Percentiles rank a stretch among this genome's conserved stretches.
These are phyloP conservation scores for Oryzias javanicus DNA, from an alignment of 2,113 vertebrate species.

Conservation along the genomic window DNA sequence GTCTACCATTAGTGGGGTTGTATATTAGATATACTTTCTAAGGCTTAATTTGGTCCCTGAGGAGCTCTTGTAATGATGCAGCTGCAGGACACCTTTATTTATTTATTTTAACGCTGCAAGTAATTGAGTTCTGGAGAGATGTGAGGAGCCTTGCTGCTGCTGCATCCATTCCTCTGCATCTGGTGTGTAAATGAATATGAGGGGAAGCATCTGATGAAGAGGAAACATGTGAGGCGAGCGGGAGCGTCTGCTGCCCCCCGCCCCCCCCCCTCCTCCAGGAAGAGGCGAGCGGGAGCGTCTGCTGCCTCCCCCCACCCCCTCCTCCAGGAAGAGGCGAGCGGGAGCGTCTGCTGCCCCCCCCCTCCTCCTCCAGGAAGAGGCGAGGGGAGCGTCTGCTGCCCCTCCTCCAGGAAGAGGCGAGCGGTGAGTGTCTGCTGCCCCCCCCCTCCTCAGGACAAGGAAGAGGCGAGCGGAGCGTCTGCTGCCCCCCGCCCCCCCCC, in stretches of 20 bases:
- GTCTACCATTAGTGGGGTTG: conserved; percentile 75
- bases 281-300: conserved; percentile 19
- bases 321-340: conserved; percentile 35
- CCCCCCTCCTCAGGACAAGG: too few relatives aligned
- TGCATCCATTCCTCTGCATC: conserved; percentile 55
- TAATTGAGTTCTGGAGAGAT: conserved; percentile 74
- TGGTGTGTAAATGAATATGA: conserved; percentile 52
- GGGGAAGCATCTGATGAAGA: conserved; percentile 34
- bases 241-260: conserved; percentile 7
- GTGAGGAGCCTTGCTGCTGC: conserved; percentile 48
- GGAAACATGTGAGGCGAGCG: background rate
- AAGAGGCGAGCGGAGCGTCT: too few relatives aligned
- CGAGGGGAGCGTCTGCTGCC: conserved; percentile 7
- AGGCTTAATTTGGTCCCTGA: conserved; percentile 78
- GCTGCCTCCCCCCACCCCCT: conserved; percentile 19
- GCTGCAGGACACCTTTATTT: conserved; percentile 76
- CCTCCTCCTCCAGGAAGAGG: conserved; percentile 41
- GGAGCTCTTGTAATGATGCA: conserved; percentile 75
- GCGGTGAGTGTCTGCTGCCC: too few relatives aligned
- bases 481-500: too few relatives aligned
- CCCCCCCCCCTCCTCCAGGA: conserved; percentile 38
- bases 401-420: too few relatives aligned
- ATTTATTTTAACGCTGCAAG: conserved; percentile 78
- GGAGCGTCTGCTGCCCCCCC: conserved; percentile 7
- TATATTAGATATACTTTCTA: conserved; percentile 78